These are phyloP conservation scores for Busseola fusca DNA, from an alignment of 2,888 invertebrate genomes.

Conservation along the genomic window DNA sequence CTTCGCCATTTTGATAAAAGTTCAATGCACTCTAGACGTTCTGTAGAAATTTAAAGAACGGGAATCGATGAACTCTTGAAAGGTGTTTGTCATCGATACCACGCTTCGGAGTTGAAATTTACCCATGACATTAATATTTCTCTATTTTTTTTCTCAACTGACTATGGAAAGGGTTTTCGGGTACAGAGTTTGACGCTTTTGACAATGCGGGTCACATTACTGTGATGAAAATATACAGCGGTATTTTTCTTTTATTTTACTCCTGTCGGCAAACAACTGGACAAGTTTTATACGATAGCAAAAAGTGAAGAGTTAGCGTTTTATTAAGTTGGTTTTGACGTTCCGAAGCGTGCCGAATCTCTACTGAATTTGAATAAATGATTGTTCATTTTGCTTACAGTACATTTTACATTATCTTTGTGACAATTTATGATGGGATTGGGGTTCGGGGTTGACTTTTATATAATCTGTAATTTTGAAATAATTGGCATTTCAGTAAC, in stretches of 20 bases:
- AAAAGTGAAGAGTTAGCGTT: background rate
- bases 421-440: background rate
- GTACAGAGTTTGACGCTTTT: background rate
- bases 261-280: background rate
- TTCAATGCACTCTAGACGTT: background rate
- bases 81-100: background rate
- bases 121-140: too few species aligned
- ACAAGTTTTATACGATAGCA: background rate
- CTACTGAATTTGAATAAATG: slow-evolving; percentile 4
- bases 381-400: slow-evolving; percentile 1
- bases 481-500: too few species aligned
- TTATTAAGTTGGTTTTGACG: background rate
- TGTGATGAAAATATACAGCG: background rate
- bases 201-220: slow-evolving; percentile 1
- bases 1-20: background rate
- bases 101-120: background rate
- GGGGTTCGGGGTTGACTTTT: background rate
- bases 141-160: background rate
- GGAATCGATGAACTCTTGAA: background rate
- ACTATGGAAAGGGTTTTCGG: slow-evolving; percentile 8
- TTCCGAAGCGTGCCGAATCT: slow-evolving; percentile 18
- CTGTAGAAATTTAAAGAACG: background rate
- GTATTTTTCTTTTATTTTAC: background rate
- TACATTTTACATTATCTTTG: background rate
- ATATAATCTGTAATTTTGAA: background rate